Percentiles rank a stretch among this genome's conserved stretches.
phyloP scores from a whole-genome alignment of 1,140 invertebrate genomes.

The Musca vetustissima region DNA sequence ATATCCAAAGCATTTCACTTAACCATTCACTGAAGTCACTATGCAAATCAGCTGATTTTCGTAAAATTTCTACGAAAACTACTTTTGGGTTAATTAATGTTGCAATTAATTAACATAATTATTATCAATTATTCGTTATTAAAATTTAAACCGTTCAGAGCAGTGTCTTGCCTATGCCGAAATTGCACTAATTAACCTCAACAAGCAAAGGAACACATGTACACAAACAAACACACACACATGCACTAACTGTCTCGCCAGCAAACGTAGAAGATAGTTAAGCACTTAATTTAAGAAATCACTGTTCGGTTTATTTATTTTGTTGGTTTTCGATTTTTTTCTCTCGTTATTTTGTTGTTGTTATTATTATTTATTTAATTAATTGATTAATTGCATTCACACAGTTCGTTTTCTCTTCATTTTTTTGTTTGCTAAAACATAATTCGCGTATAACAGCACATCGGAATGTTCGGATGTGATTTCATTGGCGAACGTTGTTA shows the following conservation, averaged over 20 bases:
- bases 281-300: background rate
- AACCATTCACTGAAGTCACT: no score
- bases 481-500: no score
- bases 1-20: no score
- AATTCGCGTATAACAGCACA: no score
- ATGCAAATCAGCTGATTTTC: no score
- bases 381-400: no score
- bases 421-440: background rate
- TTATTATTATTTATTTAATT: slow-evolving; percentile 14
- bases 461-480: no score
- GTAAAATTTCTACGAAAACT: background rate
- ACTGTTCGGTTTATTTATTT: background rate
- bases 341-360: slow-evolving; percentile 10
- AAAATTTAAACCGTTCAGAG: background rate
- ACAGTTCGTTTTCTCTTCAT: background rate
- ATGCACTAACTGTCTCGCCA: background rate
- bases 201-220: background rate
- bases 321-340: background rate
- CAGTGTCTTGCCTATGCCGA: no score
- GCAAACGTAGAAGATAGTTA: background rate
- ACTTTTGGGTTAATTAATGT: background rate
- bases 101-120: slow-evolving; percentile 3
- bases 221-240: background rate
- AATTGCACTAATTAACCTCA: no score
- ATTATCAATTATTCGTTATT: slow-evolving; percentile 1